These are phyloP conservation scores for Tragelaphus imberbis DNA, from an alignment of 2,113 vertebrate species.

Conservation along the genomic window DNA sequence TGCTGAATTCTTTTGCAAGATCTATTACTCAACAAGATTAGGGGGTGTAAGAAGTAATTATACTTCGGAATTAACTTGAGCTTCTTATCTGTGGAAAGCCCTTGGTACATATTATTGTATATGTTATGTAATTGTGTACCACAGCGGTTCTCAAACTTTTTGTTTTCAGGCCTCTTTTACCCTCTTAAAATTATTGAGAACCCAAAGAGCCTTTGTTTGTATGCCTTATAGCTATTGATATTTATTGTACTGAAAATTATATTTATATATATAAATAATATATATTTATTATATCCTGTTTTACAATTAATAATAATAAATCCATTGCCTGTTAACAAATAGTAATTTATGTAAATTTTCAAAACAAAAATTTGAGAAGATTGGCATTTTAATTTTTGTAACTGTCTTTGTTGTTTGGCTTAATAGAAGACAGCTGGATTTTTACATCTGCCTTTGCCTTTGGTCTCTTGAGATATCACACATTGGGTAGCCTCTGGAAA, in stretches of 20 bases:
- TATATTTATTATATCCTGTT: background rate
- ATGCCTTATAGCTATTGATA: background rate
- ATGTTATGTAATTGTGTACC: background rate
- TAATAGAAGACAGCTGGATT: background rate
- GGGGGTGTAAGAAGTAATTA: conserved; percentile 39
- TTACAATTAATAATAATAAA: conserved; percentile 4
- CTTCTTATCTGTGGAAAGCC: conserved; percentile 5
- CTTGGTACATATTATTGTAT: background rate
- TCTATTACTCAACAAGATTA: conserved; percentile 47
- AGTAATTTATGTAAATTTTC: background rate
- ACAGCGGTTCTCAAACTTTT: background rate
- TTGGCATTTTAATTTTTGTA: background rate
- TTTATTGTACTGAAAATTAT: background rate
- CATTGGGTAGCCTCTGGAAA: conserved; percentile 7
- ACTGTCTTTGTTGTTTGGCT: conserved; percentile 1
- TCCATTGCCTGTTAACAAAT: background rate
- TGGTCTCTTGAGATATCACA: background rate
- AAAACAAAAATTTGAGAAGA: background rate
- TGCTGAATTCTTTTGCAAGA: conserved; percentile 52
- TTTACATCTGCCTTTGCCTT: background rate
- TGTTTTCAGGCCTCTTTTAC: background rate
- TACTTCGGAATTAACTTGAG: conserved; percentile 30
- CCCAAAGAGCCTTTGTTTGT: background rate
- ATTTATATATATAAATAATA: background rate
- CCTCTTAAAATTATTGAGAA: conserved; percentile 25